phyloP scores from a whole-genome alignment of 2,888 invertebrate genomes.

The Drosophila vallismaia region DNA sequence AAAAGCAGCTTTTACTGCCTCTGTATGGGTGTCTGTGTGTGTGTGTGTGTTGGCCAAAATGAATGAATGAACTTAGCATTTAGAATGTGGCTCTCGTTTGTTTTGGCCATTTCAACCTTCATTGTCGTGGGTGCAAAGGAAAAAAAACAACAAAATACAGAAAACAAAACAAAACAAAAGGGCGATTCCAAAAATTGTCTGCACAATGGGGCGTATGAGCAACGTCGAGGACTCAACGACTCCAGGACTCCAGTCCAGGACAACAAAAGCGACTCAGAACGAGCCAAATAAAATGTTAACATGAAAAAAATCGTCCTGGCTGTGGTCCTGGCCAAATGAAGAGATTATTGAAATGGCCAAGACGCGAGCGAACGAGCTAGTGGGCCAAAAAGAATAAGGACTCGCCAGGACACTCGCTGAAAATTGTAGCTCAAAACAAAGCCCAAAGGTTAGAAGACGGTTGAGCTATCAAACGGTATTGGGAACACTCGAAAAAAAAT shows the following conservation, averaged over 20 bases:
- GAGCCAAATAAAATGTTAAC: conserved; percentile 73
- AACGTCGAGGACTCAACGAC: conserved; percentile 17
- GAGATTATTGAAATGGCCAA: conserved; percentile 78
- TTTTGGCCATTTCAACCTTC: conserved; percentile 11
- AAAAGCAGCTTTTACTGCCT: conserved; percentile 31
- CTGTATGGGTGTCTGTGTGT: conserved; percentile 15
- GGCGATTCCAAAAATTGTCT: conserved; percentile 37
- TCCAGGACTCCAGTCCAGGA: conserved; percentile 1
- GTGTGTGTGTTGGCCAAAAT: conserved; percentile 40
- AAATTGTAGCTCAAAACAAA: conserved; percentile 45
- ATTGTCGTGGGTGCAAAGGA: conserved; percentile 32
- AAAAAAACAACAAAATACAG: background rate
- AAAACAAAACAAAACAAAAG: conserved; percentile 44
- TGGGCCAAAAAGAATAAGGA: background rate
- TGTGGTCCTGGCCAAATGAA: conserved; percentile 64
- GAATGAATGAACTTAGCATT: conserved; percentile 68
- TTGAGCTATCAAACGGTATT: conserved; percentile 20
- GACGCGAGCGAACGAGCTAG: conserved; percentile 5
- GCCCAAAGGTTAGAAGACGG: conserved; percentile 39
- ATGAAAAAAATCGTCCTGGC: conserved; percentile 53
- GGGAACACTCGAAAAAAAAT: conserved; percentile 17
- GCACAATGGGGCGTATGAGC: conserved; percentile 74
- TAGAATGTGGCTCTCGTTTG: conserved; percentile 27
- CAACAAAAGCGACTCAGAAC: conserved; percentile 33
- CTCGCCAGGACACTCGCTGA: conserved; percentile 42